Evolutionary conservation across 2,888 invertebrate genomes (phyloP), one percentile per base, ranked within the genome.

Genomic region (Hartigia nigra): DNA sequence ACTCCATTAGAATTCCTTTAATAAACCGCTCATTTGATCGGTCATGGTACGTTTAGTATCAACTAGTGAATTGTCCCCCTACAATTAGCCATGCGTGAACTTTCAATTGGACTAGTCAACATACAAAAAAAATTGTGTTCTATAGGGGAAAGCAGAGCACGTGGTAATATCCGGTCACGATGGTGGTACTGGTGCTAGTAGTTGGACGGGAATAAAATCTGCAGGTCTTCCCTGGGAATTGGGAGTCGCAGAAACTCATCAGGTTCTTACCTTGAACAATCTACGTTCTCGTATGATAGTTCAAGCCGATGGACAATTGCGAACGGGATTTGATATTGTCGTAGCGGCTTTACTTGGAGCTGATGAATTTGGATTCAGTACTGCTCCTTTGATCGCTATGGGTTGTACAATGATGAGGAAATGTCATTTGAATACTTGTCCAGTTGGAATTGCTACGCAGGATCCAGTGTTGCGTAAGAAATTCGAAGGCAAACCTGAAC

Each of bases 391-490:
- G 77, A 99, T 99, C 88, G 98, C 97, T 2, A 95, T 99, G 92
- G 99, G 99, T 4, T 99, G 99, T 90, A 99, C 99, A 0, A 99
- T 99, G 99, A 99, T 99, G 99, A 94, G 99, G 79, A 99, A 99
- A 92, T 99, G 99, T 89, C 99, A 99, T 92, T 93, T 99, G 86
- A 99, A 99, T 92, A 99, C 99, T 12, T 99, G 99, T 85, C 99
- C 99, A 0, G 99, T 99, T 81, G 99, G 99, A 81, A 97, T 99
- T 88, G 99, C 99, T 1, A 99, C 99, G 0, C 99, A 99, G 92
- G 99, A 99, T 93, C 99, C 99, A 0, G 94, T 96, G 23, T 93
- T 99, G 76, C 94, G 99, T 36, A 97, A 97, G 92, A 99, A 99
- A 92, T 99, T 99, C 92, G 96, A 97, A 72, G 99, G 99, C 72